Conservation (phyloP, 2,113 vertebrate genomes). For the Neolamprologus fasciatus region DNA sequence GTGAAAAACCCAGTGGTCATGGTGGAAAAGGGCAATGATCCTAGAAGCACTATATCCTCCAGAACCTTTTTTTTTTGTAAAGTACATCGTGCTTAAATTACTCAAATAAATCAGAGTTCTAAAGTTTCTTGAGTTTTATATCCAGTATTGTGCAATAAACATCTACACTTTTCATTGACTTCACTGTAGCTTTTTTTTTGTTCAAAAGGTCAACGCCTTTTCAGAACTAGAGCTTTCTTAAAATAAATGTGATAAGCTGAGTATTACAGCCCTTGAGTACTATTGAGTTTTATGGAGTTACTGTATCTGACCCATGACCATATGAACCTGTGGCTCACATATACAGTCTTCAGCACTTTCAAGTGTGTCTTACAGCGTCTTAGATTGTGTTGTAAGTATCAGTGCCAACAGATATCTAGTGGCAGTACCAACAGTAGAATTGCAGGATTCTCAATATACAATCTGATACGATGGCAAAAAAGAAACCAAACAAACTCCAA, state of each 20-base stretch:
- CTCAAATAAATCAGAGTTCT: background rate
- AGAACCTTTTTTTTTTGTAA: background rate
- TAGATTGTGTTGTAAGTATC: background rate
- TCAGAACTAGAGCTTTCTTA: background rate
- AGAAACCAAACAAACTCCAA: fast-evolving
- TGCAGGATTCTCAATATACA: background rate
- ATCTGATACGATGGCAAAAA: background rate
- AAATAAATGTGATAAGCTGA: conserved; percentile 8
- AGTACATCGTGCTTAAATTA: background rate
- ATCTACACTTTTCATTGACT: background rate
- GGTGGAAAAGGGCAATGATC: background rate
- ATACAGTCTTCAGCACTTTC: background rate
- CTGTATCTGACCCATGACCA: background rate
- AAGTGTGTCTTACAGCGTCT: background rate
- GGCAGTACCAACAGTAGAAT: background rate
- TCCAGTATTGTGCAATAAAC: background rate
- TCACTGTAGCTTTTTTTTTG: background rate
- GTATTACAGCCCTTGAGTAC: background rate
- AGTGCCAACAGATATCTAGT: background rate
- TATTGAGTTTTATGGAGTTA: background rate
- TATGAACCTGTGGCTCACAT: background rate
- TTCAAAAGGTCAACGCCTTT: background rate
- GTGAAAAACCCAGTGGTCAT: background rate
- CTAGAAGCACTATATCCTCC: background rate
- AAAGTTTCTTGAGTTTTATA: background rate